Conservation (phyloP, 2,797 vertebrate genomes). For the Sitta carolinensis region DNA sequence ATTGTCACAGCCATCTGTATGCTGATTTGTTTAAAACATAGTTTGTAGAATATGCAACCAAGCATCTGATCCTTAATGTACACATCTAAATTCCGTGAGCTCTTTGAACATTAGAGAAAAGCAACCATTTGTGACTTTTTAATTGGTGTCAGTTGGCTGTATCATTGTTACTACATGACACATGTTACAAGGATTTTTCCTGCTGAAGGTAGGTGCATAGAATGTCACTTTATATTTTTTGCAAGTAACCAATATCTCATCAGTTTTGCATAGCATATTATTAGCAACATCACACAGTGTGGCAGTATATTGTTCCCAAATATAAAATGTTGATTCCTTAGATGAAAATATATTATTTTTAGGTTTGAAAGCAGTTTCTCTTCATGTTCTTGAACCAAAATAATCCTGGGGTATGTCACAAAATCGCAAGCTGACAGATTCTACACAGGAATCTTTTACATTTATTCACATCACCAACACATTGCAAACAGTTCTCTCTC, state of each 20-base stretch:
- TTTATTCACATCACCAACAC: conserved; percentile 4
- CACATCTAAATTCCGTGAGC: conserved; percentile 50
- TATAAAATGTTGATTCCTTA: conserved; percentile 16
- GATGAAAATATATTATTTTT: conserved; percentile 7
- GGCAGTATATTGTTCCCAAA: conserved; percentile 29
- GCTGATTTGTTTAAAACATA: conserved; percentile 52
- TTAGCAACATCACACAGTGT: conserved; percentile 50
- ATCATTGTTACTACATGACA: conserved; percentile 63
- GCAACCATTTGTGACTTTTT: conserved; percentile 70
- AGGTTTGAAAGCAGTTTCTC: neutral
- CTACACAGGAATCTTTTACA: neutral
- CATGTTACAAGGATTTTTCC: conserved; percentile 38
- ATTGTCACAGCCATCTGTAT: conserved; percentile 52
- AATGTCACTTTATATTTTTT: conserved; percentile 51
- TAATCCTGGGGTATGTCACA: neutral
- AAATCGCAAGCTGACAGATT: conserved; percentile 27
- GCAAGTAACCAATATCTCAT: conserved; percentile 45
- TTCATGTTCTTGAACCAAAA: conserved; percentile 3
- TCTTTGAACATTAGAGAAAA: conserved; percentile 54
- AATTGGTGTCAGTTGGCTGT: conserved; percentile 66
- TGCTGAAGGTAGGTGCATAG: conserved; percentile 5
- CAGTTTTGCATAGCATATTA: conserved; percentile 53
- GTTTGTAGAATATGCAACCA: conserved; percentile 47
- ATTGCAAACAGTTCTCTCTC: neutral
- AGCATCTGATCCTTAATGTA: conserved; percentile 62